These are phyloP conservation scores for Elgonia sp. DNA, from an alignment of 2,888 invertebrate species.

Conservation along the genomic window DNA sequence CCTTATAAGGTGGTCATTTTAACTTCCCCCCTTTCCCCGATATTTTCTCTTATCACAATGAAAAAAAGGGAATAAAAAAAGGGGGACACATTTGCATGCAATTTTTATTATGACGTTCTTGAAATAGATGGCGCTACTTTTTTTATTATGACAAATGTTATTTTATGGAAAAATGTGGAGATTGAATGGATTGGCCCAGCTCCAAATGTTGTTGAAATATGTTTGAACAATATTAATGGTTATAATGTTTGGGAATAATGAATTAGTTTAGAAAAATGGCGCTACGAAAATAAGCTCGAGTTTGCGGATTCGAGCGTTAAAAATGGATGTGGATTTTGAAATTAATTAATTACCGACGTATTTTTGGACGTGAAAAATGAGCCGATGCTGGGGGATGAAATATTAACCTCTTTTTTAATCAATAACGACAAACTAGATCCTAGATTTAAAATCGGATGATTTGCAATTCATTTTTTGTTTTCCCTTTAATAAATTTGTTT, in stretches of 20 bases:
- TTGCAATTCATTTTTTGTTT: too few species aligned
- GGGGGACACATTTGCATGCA: conserved; percentile 46
- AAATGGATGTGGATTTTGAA: conserved; percentile 16
- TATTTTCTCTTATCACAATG: conserved; percentile 27
- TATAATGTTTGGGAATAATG: conserved; percentile 49
- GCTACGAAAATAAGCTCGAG: conserved; percentile 29
- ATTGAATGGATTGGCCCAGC: conserved; percentile 57
- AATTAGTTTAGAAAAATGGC: conserved; percentile 56
- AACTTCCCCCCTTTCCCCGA: not conserved
- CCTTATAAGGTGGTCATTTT: too few species aligned
- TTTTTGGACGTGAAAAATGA: not conserved
- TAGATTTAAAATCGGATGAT: too few species aligned
- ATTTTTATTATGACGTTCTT: conserved; percentile 41
- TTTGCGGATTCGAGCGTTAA: conserved; percentile 26
- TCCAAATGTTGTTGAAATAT: conserved; percentile 65
- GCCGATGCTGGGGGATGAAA: too few species aligned
- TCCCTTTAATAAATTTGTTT: too few species aligned
- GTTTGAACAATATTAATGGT: conserved; percentile 59
- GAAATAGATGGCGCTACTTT: conserved; percentile 48
- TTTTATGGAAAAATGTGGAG: conserved; percentile 67
- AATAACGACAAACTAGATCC: too few species aligned
- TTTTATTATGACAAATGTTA: conserved; percentile 63
- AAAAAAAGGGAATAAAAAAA: conserved; percentile 21
- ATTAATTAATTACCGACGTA: conserved; percentile 14
- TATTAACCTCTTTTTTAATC: too few species aligned